Base-by-base conservation (phyloP, 2,797 vertebrate species). In the Dermochelys coriacea region DNA sequence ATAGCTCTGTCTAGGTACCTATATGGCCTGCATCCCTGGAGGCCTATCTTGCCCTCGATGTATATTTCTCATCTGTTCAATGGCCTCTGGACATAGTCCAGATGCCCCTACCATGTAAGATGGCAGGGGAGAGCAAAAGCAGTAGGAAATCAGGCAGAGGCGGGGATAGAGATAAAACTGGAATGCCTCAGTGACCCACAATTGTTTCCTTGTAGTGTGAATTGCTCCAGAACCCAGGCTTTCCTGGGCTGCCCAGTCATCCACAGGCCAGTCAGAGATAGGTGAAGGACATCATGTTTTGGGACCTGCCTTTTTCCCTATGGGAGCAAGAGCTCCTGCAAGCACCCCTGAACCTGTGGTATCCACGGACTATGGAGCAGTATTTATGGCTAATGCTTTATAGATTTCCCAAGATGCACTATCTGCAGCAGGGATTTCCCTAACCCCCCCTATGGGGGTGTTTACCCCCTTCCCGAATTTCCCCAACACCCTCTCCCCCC, bases 211-310 rank as follows among this genome's bases (percentile, higher is more conserved):
- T 8, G 0, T 18, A n/a, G 23, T 51, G 82, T 84, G 6, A 71
- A 84, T 18, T 52, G 74, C 27, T 87, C 27, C 37, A 31, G 71
- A 50, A 15, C 14, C 12, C 16, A 29, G 1, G 31, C 7, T 85
- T 82, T 88, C 77, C 45, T 80, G 51, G 93, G 90, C 71, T 95
- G 93, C 61, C 80, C 90, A 85, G 71, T 1, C 93, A 71, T 25
- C 37, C 68, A 71, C 68, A 86, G 80, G 57, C 71, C n/a, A 95
- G 84, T 87, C 16, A 92, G 88, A 90, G 49, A 78, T 34, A 27
- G 21, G 74, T 37, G 92, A 91, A 86, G 15, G 71, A 41, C 74
- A 94, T 59, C 64, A 64, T 41, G 52, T n/a, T 75, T 80, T 71
- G 68, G 19, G 37, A 71, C 82, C 80, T 80, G 27, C 54, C 64